Evolutionary conservation across 2,888 invertebrate species (phyloP), one percentile per base, ranked within the genome.

Genomic region (Ophion slaviceki): DNA sequence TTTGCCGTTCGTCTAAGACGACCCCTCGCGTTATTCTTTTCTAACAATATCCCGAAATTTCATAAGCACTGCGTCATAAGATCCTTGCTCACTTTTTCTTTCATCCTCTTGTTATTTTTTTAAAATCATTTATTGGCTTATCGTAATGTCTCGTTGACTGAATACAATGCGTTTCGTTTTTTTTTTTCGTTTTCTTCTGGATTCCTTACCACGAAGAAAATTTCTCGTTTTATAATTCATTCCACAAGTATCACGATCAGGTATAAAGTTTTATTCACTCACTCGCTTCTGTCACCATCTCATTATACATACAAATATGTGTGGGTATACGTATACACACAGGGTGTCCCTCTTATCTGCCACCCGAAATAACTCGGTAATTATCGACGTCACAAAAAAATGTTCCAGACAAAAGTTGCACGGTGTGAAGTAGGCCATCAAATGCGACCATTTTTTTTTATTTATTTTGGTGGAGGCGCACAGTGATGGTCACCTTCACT

Each of bases 241-340:
- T 80, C 82, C 85, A 62, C 87, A 81, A 87, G 87, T 45, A 88
- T 88, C 85, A 89, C 36, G 32, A 62, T 61, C 62, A 64, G 71
- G 47, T 77, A 78, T 45, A 72, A 32, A 70, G 32, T 47, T 76
- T 80, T 59, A 24, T 67, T 53, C 62, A 62, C 67, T 14, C 70
- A 17, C 59, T 72, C 40, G 14, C 40, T 61, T 36, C 28, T 61
- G 8, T 40, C 45, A n/a, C 2, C 32, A 4, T 32, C 32, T 32
- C 45, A 40, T 68, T 40, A 40, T 40, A 6, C 40, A 40, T 40
- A 40, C 40, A 40, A 1, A 8, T 40, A 32, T 32, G 32, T 32
- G 32, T 32, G 32, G 2, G 4, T 32, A 32, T 32, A 32, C 4
- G 1, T 32, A 32, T 2, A 24, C 2, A 24, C 24, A 24, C 24